Percentiles rank a stretch among this genome's conserved stretches.
Evolutionary conservation across 2,888 invertebrate genomes (phyloP).

Genomic region (Pheosia gnoma): DNA sequence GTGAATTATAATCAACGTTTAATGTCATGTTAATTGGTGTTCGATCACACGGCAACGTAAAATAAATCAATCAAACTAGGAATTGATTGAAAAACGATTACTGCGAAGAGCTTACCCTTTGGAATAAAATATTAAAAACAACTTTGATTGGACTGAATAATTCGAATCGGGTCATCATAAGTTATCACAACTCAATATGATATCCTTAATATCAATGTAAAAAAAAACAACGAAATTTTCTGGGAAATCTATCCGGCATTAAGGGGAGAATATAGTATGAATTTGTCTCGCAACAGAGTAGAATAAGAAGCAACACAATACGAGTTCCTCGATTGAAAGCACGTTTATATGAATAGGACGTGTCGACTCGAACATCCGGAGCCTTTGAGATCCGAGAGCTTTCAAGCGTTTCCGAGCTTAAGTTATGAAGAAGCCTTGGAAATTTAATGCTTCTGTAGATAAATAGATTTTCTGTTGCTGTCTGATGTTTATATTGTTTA

Average conservation of each 20-base stretch:
- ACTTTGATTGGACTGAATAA: too few relatives aligned
- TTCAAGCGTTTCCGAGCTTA: background rate
- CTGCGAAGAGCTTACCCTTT: too few relatives aligned
- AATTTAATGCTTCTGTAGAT: background rate
- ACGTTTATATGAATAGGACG: background rate
- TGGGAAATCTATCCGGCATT: too few relatives aligned
- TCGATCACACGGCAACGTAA: background rate
- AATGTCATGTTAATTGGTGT: background rate
- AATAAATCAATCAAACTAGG: background rate
- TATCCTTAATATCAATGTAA: too few relatives aligned
- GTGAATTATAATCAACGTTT: background rate
- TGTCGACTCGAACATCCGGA: slow-evolving; percentile 1
- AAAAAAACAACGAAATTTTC: too few relatives aligned
- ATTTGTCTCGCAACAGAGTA: too few relatives aligned
- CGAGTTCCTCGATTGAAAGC: background rate
- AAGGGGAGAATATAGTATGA: too few relatives aligned
- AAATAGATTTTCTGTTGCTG: background rate
- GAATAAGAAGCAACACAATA: background rate
- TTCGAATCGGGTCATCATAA: too few relatives aligned
- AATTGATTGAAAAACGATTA: background rate
- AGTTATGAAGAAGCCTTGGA: background rate
- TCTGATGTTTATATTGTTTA: background rate
- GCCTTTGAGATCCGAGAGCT: background rate
- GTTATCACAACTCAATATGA: too few relatives aligned
- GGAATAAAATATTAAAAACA: too few relatives aligned